A percentile compares a stretch with the other conserved stretches of the same genome.
Conservation (phyloP, 2,888 invertebrate genomes). For the Heliconius cydno region DNA sequence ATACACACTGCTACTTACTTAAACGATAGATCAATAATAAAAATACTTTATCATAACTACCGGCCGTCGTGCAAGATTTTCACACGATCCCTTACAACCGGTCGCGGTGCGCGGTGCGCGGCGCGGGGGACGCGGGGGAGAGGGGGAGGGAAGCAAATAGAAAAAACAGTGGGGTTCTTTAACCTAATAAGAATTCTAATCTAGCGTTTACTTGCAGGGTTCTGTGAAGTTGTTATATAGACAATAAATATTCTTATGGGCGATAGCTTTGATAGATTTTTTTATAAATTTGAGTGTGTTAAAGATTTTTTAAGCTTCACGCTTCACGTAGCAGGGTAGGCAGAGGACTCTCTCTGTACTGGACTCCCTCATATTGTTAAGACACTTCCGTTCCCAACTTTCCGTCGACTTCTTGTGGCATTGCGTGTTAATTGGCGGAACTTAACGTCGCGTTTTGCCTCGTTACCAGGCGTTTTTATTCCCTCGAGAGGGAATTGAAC, state of each 20-base stretch:
- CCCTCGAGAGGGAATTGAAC: no score
- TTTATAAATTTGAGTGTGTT: no score
- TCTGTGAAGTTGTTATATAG: conserved; percentile 22
- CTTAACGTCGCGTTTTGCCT: no score
- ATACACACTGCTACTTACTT: neutral
- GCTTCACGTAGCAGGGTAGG: no score
- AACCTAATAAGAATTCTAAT: conserved; percentile 45
- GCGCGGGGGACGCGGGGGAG: no score
- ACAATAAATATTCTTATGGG: no score
- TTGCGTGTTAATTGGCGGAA: no score
- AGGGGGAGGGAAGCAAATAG: conserved; percentile 53
- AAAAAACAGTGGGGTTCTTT: conserved; percentile 54
- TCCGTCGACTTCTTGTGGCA: neutral
- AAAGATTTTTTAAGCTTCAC: no score
- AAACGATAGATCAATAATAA: conserved; percentile 31
- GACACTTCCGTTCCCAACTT: neutral
- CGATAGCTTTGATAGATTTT: no score
- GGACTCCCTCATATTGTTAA: no score
- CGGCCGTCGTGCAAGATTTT: conserved; percentile 58
- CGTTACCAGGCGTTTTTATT: neutral
- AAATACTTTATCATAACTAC: conserved; percentile 48
- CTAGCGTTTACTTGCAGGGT: conserved; percentile 31
- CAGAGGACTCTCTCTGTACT: no score
- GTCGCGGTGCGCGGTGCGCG: conserved; percentile 50
- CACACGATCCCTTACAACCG: conserved; percentile 73